Percentiles rank a stretch among this genome's conserved stretches.
phyloP scores from a whole-genome alignment of 2,797 vertebrate genomes.

The Semaprochilodus insignis region DNA sequence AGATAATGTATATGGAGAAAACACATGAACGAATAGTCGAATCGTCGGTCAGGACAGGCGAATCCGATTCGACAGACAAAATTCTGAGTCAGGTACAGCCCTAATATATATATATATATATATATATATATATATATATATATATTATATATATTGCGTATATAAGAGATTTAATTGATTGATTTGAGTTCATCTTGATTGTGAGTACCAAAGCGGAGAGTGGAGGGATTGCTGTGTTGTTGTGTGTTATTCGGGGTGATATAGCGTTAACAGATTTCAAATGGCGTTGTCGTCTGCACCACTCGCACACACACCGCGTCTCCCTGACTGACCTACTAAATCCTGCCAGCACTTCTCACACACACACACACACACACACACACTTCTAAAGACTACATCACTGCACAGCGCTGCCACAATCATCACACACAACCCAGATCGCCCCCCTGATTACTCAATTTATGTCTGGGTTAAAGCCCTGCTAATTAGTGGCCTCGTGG shows the following conservation, averaged over 20 bases:
- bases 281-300: constrained; percentile 11
- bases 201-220: too few relatives aligned
- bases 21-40: too few relatives aligned
- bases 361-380: constrained; percentile 2
- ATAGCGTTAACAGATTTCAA: constrained; percentile 23
- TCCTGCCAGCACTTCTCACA: constrained; percentile 9
- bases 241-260: constrained; percentile 4
- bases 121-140: too few relatives aligned
- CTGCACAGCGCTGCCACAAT: not conserved
- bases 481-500: not conserved
- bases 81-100: too few relatives aligned
- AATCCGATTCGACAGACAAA: too few relatives aligned
- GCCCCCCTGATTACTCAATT: not conserved
- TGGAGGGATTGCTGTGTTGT: not conserved
- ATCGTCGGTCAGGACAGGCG: too few relatives aligned
- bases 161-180: too few relatives aligned
- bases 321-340: constrained; percentile 22
- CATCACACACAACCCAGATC: not conserved
- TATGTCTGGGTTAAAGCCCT: constrained; percentile 9
- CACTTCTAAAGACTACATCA: constrained; percentile 1
- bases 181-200: too few relatives aligned
- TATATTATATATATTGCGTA: too few relatives aligned
- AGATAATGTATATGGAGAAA: too few relatives aligned
- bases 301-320: not conserved
- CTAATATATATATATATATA: too few relatives aligned